Base-by-base conservation (phyloP, 2,797 vertebrate genomes). In the Mormyrus hasselquistii region DNA sequence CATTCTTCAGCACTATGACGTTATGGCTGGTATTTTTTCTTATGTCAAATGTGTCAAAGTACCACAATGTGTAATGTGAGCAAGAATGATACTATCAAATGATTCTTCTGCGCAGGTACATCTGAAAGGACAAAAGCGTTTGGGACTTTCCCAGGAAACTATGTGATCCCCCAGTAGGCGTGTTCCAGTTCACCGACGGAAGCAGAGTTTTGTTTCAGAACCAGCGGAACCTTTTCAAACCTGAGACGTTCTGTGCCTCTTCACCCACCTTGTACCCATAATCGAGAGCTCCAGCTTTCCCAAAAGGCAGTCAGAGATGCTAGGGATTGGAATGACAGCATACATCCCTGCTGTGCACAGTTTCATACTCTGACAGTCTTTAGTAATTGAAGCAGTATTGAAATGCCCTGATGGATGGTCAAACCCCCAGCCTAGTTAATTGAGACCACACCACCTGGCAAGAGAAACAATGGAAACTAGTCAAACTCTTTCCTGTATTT, bases 131-230 rank as follows among this genome's bases (percentile, higher is more conserved):
- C 98, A 84, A 96, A 94, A 91, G 96, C 97, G 90, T 99, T 99
- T 91, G 98, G 98, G 92, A 99, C 98, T 38, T 99, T 99, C 92
- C 98, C 98, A 41, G 98, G 98, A 92, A 99, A 99, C 94, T 99
- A 99, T 41, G 98, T 99, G 93, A 94, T 96, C 84, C 98, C 96
- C 0, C 95, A 98, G 95, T 99, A 95, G 98, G 90, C 90, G 90
- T 92, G 85, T 90, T 91, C 89, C 86, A 69, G 87, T 91, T 90
- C 92, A n/a, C 92, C 85, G 34, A 34, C 2, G 10, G 73, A 44
- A 44, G 38, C 38, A 44, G 5, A 44, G 38, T 79, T 41, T 16
- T 79, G 73, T 16, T 41, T 8, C 73, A n/a, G 12, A 38, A 38
- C 29, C 38, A n/a, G 5, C 2, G 38, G 38, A 16, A 44, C 38